phyloP scores from a whole-genome alignment of 1,140 invertebrate genomes.

The Aporrectodea caliginosa region DNA sequence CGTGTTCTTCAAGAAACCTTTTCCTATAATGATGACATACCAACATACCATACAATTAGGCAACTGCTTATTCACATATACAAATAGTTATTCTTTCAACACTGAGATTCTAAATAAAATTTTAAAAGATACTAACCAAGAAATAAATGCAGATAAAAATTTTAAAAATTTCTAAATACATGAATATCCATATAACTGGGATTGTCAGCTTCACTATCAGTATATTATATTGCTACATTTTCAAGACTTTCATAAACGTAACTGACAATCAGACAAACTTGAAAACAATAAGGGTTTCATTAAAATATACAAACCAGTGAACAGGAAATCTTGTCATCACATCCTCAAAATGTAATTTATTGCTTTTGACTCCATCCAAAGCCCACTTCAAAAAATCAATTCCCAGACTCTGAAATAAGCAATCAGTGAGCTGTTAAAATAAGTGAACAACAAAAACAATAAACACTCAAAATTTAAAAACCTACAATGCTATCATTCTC shows the following conservation, averaged over 20 bases:
- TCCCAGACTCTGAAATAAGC: not conserved
- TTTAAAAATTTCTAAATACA: too few relatives aligned
- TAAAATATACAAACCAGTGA: not conserved
- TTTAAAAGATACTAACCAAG: too few relatives aligned
- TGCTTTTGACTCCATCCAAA: not conserved
- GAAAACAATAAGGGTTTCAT: not conserved
- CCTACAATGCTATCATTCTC: too few relatives aligned
- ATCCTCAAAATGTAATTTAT: not conserved
- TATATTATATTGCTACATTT: too few relatives aligned
- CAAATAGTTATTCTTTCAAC: not conserved
- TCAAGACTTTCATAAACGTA: too few relatives aligned
- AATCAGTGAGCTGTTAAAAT: too few relatives aligned
- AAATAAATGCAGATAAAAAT: too few relatives aligned
- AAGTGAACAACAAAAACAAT: too few relatives aligned
- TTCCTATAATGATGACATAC: not conserved
- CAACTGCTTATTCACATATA: not conserved
- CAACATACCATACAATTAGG: not conserved
- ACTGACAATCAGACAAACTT: too few relatives aligned
- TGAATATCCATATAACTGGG: not conserved
- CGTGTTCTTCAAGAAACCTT: not conserved
- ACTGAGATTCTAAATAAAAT: not conserved
- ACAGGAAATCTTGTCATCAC: not conserved
- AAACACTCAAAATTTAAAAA: too few relatives aligned
- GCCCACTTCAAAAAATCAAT: conserved; percentile 6
- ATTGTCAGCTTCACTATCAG: too few relatives aligned